A percentile compares a stretch with the other conserved stretches of the same genome.
phyloP scores from a whole-genome alignment of 35 echinoderm and acorn worm species.

The Stichopus chloronotus region DNA sequence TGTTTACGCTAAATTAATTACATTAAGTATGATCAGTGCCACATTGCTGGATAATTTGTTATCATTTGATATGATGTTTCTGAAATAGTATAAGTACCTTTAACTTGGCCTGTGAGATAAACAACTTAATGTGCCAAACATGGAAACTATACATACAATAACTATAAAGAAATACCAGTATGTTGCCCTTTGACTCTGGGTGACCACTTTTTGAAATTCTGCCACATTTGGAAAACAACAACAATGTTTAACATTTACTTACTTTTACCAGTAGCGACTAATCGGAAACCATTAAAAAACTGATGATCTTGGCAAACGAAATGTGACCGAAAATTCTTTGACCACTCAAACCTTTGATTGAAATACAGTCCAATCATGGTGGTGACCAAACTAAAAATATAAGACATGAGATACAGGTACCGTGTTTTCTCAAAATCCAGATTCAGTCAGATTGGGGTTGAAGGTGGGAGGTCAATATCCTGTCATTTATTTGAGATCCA shows the following conservation, averaged over 20 bases:
- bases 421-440: background rate
- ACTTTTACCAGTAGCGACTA: background rate
- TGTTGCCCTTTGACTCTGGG: no score
- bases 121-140: no score
- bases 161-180: no score
- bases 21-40: no score
- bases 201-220: no score
- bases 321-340: background rate
- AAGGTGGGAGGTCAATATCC: background rate
- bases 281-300: background rate
- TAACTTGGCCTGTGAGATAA: no score
- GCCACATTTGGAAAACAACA: no score
- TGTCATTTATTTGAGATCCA: constrained; percentile 13
- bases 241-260: background rate
- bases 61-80: no score
- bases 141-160: no score
- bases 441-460: background rate
- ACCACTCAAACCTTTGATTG: background rate
- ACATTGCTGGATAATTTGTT: no score
- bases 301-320: background rate
- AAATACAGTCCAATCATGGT: background rate
- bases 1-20: no score
- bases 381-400: background rate
- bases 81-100: no score
- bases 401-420: background rate